Conservation (phyloP, 2,888 invertebrate species). For the Limenitis camilla region DNA sequence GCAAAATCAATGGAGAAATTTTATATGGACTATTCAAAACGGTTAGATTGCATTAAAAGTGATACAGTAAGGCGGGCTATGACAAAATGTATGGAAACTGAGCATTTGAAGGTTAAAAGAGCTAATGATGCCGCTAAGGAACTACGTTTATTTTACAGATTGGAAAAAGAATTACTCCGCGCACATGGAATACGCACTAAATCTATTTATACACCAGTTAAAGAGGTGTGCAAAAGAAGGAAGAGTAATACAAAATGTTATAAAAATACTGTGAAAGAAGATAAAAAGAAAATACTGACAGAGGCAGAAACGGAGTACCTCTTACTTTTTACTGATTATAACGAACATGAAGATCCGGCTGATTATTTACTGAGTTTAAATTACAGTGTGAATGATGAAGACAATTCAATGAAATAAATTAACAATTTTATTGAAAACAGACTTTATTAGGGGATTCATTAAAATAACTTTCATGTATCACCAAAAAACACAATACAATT, state of each 20-base stretch:
- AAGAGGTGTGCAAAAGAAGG: slow-evolving; percentile 2
- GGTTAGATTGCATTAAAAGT: slow-evolving; percentile 72
- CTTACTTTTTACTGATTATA: slow-evolving; percentile 59
- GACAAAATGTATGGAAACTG: slow-evolving; percentile 64
- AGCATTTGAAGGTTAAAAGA: slow-evolving; percentile 62
- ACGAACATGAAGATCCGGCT: slow-evolving; percentile 47
- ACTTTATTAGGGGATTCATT: slow-evolving; percentile 64
- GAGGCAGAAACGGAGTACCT: slow-evolving; percentile 57
- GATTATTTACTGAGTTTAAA: slow-evolving; percentile 38
- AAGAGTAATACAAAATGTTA: not conserved
- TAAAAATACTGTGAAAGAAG: slow-evolving; percentile 19
- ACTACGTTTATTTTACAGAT: slow-evolving; percentile 63
- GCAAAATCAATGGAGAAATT: slow-evolving; percentile 75
- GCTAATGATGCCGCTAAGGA: slow-evolving; percentile 75
- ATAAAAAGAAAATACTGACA: slow-evolving; percentile 29
- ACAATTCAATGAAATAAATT: slow-evolving; percentile 22
- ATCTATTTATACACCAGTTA: slow-evolving; percentile 8
- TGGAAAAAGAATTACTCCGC: slow-evolving; percentile 59
- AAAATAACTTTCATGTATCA: slow-evolving; percentile 53
- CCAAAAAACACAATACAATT: slow-evolving; percentile 59
- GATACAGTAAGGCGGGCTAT: slow-evolving; percentile 69
- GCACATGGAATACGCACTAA: slow-evolving; percentile 44
- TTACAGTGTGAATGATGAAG: slow-evolving; percentile 10
- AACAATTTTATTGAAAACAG: slow-evolving; percentile 57
- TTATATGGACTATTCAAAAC: slow-evolving; percentile 65